These are phyloP conservation scores for Monochamus saltuarius DNA, from an alignment of 1,140 invertebrate species.

Conservation along the genomic window DNA sequence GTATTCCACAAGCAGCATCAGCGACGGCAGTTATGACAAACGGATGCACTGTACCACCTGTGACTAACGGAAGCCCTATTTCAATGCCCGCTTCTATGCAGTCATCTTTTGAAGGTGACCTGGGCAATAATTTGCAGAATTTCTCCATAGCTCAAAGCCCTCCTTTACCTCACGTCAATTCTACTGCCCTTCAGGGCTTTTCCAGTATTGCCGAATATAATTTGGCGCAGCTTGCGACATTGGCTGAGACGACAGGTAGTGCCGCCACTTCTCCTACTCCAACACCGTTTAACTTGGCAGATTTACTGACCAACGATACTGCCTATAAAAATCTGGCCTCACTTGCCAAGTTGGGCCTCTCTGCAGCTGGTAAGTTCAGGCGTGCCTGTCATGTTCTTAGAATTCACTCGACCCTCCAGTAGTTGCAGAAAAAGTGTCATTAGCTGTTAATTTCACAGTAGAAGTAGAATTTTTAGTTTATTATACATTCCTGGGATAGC, in stretches of 20 bases:
- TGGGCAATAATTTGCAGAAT: slow-evolving; percentile 47
- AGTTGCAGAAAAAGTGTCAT: no score
- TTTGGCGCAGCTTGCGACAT: slow-evolving; percentile 74
- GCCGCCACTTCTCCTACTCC: slow-evolving; percentile 68
- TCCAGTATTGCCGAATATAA: slow-evolving; percentile 82
- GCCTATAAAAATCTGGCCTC: slow-evolving; percentile 85
- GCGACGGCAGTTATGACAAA: slow-evolving; percentile 43
- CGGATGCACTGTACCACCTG: slow-evolving; percentile 54
- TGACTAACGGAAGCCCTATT: slow-evolving; percentile 64
- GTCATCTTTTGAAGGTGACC: slow-evolving; percentile 73
- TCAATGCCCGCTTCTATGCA: slow-evolving; percentile 69
- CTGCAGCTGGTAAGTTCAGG: slow-evolving; percentile 36
- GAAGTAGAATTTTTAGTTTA: no score
- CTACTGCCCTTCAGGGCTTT: slow-evolving; percentile 55
- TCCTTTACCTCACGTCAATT: slow-evolving; percentile 52
- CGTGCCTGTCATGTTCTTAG: background rate
- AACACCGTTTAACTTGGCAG: slow-evolving; percentile 66
- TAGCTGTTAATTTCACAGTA: no score
- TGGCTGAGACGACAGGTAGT: slow-evolving; percentile 67
- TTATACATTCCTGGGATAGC: no score
- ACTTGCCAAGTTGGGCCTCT: slow-evolving; percentile 76
- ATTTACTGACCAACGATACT: slow-evolving; percentile 75
- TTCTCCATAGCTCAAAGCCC: slow-evolving; percentile 56
- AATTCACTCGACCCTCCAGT: no score
- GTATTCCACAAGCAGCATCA: slow-evolving; percentile 19